Evolutionary conservation across 2,797 vertebrate species (phyloP).

Genomic region (Clarias platycephalus): DNA sequence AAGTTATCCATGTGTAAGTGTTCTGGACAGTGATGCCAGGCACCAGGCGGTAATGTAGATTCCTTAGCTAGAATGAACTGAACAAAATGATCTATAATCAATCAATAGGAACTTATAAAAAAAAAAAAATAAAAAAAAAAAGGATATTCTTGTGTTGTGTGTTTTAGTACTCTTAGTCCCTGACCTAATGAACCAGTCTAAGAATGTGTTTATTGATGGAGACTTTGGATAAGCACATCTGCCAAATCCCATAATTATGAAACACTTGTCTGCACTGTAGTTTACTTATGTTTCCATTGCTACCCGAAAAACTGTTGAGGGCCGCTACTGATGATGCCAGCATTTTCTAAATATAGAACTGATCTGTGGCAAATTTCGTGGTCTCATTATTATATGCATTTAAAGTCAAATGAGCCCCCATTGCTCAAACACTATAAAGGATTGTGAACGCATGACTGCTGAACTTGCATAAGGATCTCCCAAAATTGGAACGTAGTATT

Average conservation of each 20-base stretch:
- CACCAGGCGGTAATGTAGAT: neutral
- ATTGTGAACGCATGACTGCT: neutral
- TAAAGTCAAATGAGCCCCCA: neutral
- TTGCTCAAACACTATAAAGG: neutral
- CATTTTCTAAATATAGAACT: neutral
- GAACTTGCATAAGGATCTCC: neutral
- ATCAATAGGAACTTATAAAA: neutral
- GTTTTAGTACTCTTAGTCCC: neutral
- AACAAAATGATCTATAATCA: neutral
- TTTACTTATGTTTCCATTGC: neutral
- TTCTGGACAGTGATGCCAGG: neutral
- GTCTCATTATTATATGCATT: neutral
- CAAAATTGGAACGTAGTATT: neutral
- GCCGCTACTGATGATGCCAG: neutral
- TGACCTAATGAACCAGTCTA: neutral
- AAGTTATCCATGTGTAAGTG: neutral
- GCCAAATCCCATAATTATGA: neutral
- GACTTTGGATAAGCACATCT: neutral
- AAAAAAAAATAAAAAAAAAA: too few relatives aligned
- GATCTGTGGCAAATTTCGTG: neutral
- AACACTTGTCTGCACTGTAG: neutral
- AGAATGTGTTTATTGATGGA: neutral
- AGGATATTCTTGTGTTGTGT: neutral
- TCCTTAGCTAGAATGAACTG: neutral
- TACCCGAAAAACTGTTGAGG: neutral